Conservation (phyloP, 92 coral and sea anemone genomes). For the Galaxea fascicularis region DNA sequence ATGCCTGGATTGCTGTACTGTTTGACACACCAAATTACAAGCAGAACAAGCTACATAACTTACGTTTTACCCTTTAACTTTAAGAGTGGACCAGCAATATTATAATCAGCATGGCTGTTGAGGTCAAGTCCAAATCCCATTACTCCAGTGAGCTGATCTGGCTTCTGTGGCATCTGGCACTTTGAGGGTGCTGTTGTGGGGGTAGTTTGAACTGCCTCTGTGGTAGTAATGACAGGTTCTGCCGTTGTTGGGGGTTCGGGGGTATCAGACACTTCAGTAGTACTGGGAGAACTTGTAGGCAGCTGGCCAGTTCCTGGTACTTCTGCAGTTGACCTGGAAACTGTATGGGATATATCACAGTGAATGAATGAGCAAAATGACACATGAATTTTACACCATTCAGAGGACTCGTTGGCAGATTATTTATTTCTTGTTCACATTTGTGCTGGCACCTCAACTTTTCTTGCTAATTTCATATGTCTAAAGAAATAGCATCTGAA, state of each 20-base stretch:
- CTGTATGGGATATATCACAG: neutral
- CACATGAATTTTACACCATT: too few species aligned
- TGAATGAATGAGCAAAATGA: too few species aligned
- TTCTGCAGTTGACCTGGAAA: neutral
- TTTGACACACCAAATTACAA: neutral
- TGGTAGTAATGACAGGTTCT: slow-evolving; percentile 16
- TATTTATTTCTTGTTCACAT: too few species aligned
- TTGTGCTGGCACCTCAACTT: too few species aligned
- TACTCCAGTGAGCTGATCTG: slow-evolving; percentile 33
- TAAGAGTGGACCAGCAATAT: slow-evolving; percentile 26
- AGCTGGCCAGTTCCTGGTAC: slow-evolving; percentile 15
- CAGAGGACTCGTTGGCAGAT: too few species aligned
- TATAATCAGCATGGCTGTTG: slow-evolving; percentile 61
- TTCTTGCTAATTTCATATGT: too few species aligned
- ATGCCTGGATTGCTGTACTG: too few species aligned
- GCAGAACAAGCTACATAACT: slow-evolving; percentile 7
- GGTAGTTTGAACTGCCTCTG: slow-evolving; percentile 12
- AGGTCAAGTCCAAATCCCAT: slow-evolving; percentile 44
- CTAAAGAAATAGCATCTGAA: too few species aligned
- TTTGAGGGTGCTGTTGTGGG: slow-evolving; percentile 20
- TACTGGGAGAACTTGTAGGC: slow-evolving; percentile 39
- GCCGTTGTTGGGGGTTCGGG: slow-evolving; percentile 35
- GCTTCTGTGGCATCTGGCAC: slow-evolving; percentile 35
- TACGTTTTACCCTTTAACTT: slow-evolving; percentile 58
- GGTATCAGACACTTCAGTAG: slow-evolving; percentile 35